Evolutionary conservation across 2,888 invertebrate species (phyloP), one percentile per base, ranked within the genome.

Genomic region (Ichneumoninae sp.): DNA sequence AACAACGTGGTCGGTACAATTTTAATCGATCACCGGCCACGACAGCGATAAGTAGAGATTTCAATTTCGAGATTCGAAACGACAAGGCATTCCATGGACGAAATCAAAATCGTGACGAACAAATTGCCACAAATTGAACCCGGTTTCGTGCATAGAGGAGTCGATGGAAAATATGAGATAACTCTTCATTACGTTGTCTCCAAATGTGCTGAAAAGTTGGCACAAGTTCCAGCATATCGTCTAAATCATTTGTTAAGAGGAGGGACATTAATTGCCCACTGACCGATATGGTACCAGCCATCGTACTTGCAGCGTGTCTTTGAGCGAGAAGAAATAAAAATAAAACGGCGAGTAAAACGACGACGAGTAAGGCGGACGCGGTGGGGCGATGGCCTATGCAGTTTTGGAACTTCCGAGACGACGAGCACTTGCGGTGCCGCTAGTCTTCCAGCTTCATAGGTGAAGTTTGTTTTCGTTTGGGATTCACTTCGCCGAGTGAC

Each of bases 311-410:
- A 22, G 57, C 40, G 19, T 19, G 33, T 36, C 19, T 50, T n/a
- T 52, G 70, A 70, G 44, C 40, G 22, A 40, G 40, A 57, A 72
- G 72, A 60, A 72, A 72, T 44, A 57, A 72, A 72, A 57, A 57
- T 52, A 52, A 40, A 71, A 54, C 54, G 36, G 40, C 36, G 71
- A 19, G 44, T 57, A 60, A 44, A 60, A 26, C 57, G 57, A 71
- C 71, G 22, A 44, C 26, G 19, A 16, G 40, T 54, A 72, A 40
- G 30, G 3, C n/a, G 33, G 36, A 8, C 5, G 71, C 22, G 44
- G 72, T 44, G 44, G 57, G 72, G 72, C 72, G 57, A 60, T 13
- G 57, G 57, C 26, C 57, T 57, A 22, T 44, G 72, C 36, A 57
- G 57, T 57, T 44, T 44, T 33, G 40, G 72, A 57, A 72, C 72